A percentile compares a stretch with the other conserved stretches of the same genome.
phyloP scores from a whole-genome alignment of 64 coral and sea anemone genomes.

The Acropora yongei region DNA sequence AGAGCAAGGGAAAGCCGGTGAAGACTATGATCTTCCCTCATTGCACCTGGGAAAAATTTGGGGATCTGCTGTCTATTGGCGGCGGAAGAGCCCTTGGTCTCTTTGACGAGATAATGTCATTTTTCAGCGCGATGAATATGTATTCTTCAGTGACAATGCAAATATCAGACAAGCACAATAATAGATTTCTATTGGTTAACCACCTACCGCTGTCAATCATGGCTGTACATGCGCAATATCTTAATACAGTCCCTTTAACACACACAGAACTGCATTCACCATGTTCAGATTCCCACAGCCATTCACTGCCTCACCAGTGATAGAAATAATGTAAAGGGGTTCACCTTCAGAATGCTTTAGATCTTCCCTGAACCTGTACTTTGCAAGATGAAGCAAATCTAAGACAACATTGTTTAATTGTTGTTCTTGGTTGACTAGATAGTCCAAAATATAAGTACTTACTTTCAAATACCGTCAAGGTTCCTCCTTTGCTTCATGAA shows the following conservation, averaged over 20 bases:
- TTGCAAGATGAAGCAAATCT: neutral
- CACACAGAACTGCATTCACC: neutral
- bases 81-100: neutral
- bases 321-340: constrained; percentile 54
- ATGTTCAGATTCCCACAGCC: too few relatives aligned
- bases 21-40: neutral
- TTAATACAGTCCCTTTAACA: too few relatives aligned
- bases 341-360: constrained; percentile 54
- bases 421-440: too few relatives aligned
- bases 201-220: too few relatives aligned
- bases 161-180: neutral
- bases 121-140: neutral
- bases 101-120: neutral
- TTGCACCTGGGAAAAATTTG: too few relatives aligned
- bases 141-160: neutral
- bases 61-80: neutral
- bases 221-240: too few relatives aligned
- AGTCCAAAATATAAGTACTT: too few relatives aligned
- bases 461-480: too few relatives aligned
- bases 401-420: too few relatives aligned
- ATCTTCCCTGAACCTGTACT: constrained; percentile 55
- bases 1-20: too few relatives aligned
- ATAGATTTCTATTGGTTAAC: too few relatives aligned
- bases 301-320: constrained; percentile 32
- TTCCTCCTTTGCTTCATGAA: too few relatives aligned